Evolutionary conservation across 37 sponge, comb jelly and placozoan species (phyloP).

Genomic region (Bolinopsis microptera): DNA sequence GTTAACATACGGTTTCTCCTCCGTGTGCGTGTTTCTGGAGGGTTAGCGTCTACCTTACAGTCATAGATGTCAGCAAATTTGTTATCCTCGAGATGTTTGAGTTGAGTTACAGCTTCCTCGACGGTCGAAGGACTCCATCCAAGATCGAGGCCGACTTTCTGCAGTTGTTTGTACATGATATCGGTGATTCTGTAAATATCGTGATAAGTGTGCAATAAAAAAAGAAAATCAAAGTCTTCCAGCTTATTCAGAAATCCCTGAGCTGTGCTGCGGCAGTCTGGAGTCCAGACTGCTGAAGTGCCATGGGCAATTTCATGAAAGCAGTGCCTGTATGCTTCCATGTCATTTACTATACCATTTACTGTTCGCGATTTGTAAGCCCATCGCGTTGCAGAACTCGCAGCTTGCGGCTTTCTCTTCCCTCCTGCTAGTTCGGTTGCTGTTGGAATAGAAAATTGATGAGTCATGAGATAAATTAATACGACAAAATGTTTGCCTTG

Average conservation of each 20-base stretch:
- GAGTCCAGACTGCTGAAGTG: neutral
- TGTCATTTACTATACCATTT: neutral
- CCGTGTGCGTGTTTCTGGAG: too few species aligned
- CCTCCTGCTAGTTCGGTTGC: too few species aligned
- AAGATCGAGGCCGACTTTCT: neutral
- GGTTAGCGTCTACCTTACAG: too few species aligned
- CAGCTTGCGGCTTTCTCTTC: neutral
- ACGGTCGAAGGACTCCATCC: neutral
- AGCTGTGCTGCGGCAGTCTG: neutral
- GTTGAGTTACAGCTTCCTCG: too few species aligned
- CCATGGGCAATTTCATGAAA: neutral
- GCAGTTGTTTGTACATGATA: neutral
- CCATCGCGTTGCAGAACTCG: neutral
- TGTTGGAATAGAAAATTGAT: too few species aligned
- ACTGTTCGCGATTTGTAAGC: neutral
- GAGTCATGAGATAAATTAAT: too few species aligned
- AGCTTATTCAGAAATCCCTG: neutral
- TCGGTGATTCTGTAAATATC: neutral
- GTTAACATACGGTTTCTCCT: too few species aligned
- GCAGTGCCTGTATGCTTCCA: neutral
- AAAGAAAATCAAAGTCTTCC: neutral
- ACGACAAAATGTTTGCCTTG: too few species aligned
- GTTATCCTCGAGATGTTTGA: too few species aligned
- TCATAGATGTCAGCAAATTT: too few species aligned
- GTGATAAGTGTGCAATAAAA: neutral